Evolutionary conservation across 2,888 invertebrate species (phyloP), one percentile per base, ranked within the genome.

Genomic region (Hyles lineata): DNA sequence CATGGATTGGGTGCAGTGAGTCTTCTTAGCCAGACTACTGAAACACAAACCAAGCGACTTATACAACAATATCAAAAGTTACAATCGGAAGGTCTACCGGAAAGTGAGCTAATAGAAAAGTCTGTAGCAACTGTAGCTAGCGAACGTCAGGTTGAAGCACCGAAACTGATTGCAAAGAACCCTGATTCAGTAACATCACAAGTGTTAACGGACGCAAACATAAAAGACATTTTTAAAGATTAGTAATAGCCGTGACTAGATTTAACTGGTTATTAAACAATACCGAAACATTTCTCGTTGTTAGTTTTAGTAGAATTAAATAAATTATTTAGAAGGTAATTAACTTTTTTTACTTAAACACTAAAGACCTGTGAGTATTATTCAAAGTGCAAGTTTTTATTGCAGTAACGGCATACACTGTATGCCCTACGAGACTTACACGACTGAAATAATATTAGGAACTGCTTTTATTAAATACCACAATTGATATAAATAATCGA

Each of bases 1-100:
- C 95, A 94, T 77, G 95, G 95, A 35, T 84, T 95, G 70, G 95
- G 95, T 60, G 89, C 94, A 3, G 87, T 95, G 1, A 96, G 96
- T 80, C 89, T 97, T 82, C 85, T 91, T 0, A 95, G 93, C 79
- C 88, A 85, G n/a, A 85, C 87, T 78, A 88, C 91, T n/a, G 95
- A 87, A 84, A 95, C 95, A 50, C 93, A 95, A 77, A 95, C 95
- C 0, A 97, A 96, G 82, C 94, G 91, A 78, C 96, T 97, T 79
- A 90, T 97, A 19, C 89, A 95, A 58, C 95, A 95, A 75, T 97
- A 97, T 80, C 90, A 95, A 61, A 93, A 95, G 75, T 82, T 97
- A 15, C 93, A 96, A 85, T 83, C 88, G 0, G 95, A 95, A 82
- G 95, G 95, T 0, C 86, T 95, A 2, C 83, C 95, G 50, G 94